phyloP scores from a whole-genome alignment of 2,797 vertebrate species.

The Lates japonicus region DNA sequence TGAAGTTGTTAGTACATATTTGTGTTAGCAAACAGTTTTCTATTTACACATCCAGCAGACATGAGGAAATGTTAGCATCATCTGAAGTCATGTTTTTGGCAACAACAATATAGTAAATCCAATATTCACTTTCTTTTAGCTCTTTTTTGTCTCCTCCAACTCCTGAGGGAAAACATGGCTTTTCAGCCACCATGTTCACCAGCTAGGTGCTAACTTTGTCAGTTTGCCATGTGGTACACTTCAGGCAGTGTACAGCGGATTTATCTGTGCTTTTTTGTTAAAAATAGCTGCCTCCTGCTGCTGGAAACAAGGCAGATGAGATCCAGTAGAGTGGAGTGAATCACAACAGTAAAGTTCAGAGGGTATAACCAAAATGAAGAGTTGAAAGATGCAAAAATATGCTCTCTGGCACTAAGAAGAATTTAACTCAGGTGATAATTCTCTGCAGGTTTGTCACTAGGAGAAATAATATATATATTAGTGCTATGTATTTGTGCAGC shows the following conservation, averaged over 20 bases:
- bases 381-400: neutral
- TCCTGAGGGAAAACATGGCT: neutral
- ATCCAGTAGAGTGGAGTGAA: too few species aligned
- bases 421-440: neutral
- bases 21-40: neutral
- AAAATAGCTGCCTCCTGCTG: neutral
- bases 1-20: neutral
- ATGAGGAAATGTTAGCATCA: neutral
- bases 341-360: too few species aligned
- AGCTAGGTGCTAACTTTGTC: slow-evolving; percentile 11
- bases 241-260: neutral
- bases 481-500: neutral
- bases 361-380: too few species aligned
- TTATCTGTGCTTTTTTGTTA: neutral
- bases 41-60: neutral
- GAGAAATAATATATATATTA: too few species aligned
- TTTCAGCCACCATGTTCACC: neutral
- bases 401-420: too few species aligned
- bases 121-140: neutral
- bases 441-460: neutral
- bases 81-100: neutral
- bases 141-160: neutral
- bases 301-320: neutral
- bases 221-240: slow-evolving; percentile 1
- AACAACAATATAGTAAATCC: neutral